phyloP scores from a whole-genome alignment of 2,888 invertebrate genomes.

The Leistus spinibarbis region DNA sequence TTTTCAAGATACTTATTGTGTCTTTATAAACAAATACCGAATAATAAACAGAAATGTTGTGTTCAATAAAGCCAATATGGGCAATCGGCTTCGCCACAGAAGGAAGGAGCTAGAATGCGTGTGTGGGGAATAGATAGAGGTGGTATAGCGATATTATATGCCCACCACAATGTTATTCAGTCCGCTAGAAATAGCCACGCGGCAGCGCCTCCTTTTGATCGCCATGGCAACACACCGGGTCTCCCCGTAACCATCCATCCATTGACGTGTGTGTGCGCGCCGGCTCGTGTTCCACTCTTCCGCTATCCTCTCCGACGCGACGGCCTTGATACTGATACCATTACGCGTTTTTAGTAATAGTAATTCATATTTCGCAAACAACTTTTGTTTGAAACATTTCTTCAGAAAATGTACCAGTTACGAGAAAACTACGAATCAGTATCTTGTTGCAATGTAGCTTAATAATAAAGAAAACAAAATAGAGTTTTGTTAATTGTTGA shows the following conservation, averaged over 20 bases:
- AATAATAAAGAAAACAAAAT: too few species aligned
- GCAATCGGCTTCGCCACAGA: too few species aligned
- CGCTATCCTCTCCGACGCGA: background rate
- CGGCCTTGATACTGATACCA: background rate
- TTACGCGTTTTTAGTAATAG: too few species aligned
- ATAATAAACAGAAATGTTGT: background rate
- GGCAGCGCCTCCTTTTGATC: background rate
- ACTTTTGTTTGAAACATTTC: background rate
- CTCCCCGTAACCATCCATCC: background rate
- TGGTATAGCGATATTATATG: background rate
- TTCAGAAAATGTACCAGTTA: too few species aligned
- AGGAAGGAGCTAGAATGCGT: too few species aligned
- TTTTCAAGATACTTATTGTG: too few species aligned
- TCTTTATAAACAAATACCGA: too few species aligned
- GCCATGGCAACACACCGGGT: constrained; percentile 15
- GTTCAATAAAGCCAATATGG: background rate
- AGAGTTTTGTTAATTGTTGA: too few species aligned
- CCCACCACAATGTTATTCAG: background rate
- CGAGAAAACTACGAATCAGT: too few species aligned
- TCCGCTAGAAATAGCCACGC: constrained; percentile 12
- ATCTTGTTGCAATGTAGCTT: too few species aligned
- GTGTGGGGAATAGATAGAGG: too few species aligned
- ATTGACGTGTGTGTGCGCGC: background rate
- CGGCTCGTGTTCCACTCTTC: background rate
- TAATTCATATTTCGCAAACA: too few species aligned